These are phyloP conservation scores for Apostichopus japonicus DNA, from an alignment of 35 echinoderm and acorn worm genomes.

Conservation along the genomic window DNA sequence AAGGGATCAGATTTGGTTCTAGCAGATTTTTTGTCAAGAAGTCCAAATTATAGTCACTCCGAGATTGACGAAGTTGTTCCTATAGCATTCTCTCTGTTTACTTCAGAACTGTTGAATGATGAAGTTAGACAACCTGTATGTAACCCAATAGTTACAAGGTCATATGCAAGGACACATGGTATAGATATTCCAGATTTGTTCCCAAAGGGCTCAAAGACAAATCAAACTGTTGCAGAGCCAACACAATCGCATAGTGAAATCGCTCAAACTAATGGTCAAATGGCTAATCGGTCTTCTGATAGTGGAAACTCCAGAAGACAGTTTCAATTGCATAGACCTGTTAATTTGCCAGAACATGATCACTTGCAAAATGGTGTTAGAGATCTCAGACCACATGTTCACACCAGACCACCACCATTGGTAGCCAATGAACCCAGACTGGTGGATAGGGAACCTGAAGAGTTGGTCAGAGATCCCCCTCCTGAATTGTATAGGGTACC, in stretches of 20 bases:
- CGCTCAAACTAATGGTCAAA: background rate
- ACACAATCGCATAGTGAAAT: background rate
- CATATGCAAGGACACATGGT: constrained; percentile 33
- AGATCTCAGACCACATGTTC: background rate
- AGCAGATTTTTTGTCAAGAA: constrained; percentile 36
- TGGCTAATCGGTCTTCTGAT: too few species aligned
- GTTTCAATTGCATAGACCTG: too few species aligned
- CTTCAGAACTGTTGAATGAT: background rate
- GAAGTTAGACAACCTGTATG: background rate
- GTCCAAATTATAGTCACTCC: constrained; percentile 1
- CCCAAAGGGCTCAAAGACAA: background rate
- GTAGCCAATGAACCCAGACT: constrained; percentile 34
- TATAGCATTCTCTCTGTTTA: too few species aligned
- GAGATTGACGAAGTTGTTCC: constrained; percentile 57
- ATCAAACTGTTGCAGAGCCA: background rate
- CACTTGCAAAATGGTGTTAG: background rate
- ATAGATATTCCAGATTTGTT: constrained; percentile 37
- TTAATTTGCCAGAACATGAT: background rate
- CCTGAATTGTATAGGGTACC: constrained; percentile 31
- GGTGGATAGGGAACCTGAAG: constrained; percentile 35
- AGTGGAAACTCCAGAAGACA: too few species aligned
- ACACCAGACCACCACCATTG: background rate
- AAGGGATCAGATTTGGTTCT: constrained; percentile 59
- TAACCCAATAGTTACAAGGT: constrained; percentile 13
- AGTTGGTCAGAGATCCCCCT: background rate